These are phyloP conservation scores for Eupithecia inturbata DNA, from an alignment of 2,888 invertebrate genomes.

Conservation along the genomic window DNA sequence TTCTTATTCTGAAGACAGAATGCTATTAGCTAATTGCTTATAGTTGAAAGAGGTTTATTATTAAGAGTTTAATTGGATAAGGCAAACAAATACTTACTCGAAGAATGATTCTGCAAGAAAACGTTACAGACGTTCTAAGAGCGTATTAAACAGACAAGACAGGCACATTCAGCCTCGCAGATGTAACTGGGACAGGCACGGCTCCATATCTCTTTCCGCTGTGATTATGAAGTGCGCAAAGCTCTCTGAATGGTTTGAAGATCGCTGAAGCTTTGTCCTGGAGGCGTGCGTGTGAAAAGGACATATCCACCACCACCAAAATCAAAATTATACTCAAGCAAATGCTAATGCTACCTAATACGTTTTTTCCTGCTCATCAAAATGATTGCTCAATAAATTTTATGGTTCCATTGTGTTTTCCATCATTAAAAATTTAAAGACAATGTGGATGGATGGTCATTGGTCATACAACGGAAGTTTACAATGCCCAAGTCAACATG, in stretches of 20 bases:
- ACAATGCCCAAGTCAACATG: not conserved
- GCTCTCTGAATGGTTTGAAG: slow-evolving; percentile 22
- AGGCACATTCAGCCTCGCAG: slow-evolving; percentile 11
- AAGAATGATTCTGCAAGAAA: not conserved
- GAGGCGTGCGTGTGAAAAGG: not conserved
- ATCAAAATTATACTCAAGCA: not conserved
- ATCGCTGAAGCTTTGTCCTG: slow-evolving; percentile 11
- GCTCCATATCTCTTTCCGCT: slow-evolving; percentile 30
- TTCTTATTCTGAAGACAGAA: too few relatives aligned
- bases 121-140: not conserved
- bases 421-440: too few relatives aligned
- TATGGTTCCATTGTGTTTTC: not conserved
- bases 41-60: too few relatives aligned
- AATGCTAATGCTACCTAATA: not conserved
- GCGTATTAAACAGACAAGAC: not conserved
- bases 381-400: not conserved
- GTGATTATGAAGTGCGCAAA: slow-evolving; percentile 28
- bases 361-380: not conserved
- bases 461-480: not conserved
- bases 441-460: not conserved
- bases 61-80: too few relatives aligned
- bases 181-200: slow-evolving; percentile 26
- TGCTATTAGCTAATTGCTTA: too few relatives aligned
- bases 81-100: not conserved
- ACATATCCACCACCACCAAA: too few relatives aligned